Evolutionary conservation across 2,113 vertebrate species (phyloP), one percentile per base, ranked within the genome.

Genomic region (Sylvia atricapilla): DNA sequence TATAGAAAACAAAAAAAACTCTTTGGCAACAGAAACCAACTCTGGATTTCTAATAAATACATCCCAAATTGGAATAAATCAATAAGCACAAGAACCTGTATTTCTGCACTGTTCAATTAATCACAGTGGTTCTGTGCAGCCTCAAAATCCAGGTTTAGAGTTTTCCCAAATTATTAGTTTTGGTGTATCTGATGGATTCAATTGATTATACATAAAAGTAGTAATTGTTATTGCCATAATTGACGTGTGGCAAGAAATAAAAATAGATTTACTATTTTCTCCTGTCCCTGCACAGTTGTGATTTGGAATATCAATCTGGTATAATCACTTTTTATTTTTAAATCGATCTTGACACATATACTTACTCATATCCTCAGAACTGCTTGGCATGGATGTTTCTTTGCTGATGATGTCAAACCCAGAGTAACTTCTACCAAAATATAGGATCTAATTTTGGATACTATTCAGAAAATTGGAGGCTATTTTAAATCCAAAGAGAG

Each of bases 311-410:
- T 50, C 3, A 77, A 77, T 62, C 19, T 33, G 13, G 10, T 81
- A 39, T 39, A 88, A 93, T 80, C 14, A 43, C 13, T 86, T 93
- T 76, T 93, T 83, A 86, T 70, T 93, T 96, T 94, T 74, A 84
- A 89, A 81, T 56, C 64, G 47, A 11, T 83, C 70, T 62, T 85
- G 69, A 63, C 68, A 94, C 30, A 37, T 44, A 10, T 5, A 85
- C 47, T 79, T 91, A 82, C 84, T 93, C 62, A 84, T 72, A 81
- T 52, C 53, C 60, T 80, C 69, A 44, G n/a, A 94, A 62, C 25
- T 93, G 75, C 63, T 70, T 79, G 66, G 41, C 84, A 68, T 52
- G n/a, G 58, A 73, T 76, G 6, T 82, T 78, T 70, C 60, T 93
- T 93, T 92, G 47, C 9, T 64, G 56, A 78, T 50, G 73, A 66